phyloP scores from a whole-genome alignment of 2,113 vertebrate species.

The Monopterus albus region DNA sequence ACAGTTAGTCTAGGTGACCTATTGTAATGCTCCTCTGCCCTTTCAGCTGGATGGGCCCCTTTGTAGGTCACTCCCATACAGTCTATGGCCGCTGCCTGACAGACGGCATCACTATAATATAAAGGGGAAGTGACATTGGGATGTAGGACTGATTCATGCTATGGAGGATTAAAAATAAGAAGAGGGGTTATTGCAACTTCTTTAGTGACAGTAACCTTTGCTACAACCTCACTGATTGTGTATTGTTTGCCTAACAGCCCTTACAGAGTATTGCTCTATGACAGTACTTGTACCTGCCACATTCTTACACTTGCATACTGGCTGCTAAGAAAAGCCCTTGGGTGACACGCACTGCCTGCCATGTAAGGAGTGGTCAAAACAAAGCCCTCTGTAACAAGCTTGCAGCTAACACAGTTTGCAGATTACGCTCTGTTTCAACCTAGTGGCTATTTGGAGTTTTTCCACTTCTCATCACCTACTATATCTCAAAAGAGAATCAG shows the following conservation, averaged over 20 bases:
- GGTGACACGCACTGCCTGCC: conserved; percentile 30
- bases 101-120: conserved; percentile 12
- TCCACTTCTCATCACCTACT: neutral
- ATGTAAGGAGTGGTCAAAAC: conserved; percentile 64
- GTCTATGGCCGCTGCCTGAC: conserved; percentile 43
- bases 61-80: conserved; percentile 63
- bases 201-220: neutral
- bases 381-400: conserved; percentile 22
- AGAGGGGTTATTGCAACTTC: neutral
- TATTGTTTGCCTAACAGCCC: no score
- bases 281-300: conserved; percentile 1
- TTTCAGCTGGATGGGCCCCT: conserved; percentile 34
- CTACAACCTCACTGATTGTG: no score
- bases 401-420: conserved; percentile 23
- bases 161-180: neutral
- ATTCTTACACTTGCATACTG: conserved; percentile 60
- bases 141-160: neutral
- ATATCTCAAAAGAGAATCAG: neutral
- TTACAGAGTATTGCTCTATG: neutral
- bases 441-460: conserved; percentile 18
- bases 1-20: conserved; percentile 38
- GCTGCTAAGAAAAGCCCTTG: conserved; percentile 70
- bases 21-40: conserved; percentile 32
- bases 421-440: conserved; percentile 40
- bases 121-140: neutral